phyloP scores from a whole-genome alignment of 2,113 vertebrate species.

The Stigmatopora argus region DNA sequence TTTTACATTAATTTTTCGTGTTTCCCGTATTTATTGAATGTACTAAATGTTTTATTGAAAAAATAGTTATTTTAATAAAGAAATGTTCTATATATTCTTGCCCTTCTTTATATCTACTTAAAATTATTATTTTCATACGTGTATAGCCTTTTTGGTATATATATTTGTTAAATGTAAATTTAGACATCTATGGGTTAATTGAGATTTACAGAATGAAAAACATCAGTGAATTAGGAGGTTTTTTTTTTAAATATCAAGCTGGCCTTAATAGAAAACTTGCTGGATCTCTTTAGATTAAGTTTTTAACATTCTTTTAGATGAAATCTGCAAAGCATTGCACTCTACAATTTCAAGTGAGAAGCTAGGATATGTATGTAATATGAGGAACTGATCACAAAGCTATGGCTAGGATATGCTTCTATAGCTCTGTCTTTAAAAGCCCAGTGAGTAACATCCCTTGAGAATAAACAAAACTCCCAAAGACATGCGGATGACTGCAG shows the following conservation, averaged over 20 bases:
- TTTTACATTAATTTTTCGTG: no score
- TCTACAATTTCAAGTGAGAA: background rate
- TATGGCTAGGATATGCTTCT: slow-evolving; percentile 18
- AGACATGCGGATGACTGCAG: slow-evolving; percentile 25
- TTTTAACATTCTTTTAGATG: slow-evolving; percentile 16
- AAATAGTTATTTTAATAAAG: no score
- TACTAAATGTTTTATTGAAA: no score
- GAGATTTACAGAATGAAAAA: slow-evolving; percentile 34
- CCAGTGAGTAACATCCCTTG: slow-evolving; percentile 29
- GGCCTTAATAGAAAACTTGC: no score
- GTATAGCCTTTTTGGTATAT: no score
- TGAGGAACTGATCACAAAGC: slow-evolving; percentile 16
- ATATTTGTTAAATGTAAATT: no score
- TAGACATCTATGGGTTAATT: no score
- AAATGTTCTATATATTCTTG: background rate
- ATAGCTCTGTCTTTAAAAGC: slow-evolving; percentile 27
- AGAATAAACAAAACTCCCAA: slow-evolving; percentile 46
- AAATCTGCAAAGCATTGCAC: slow-evolving; percentile 9
- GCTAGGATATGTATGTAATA: slow-evolving; percentile 4
- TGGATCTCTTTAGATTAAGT: slow-evolving; percentile 16
- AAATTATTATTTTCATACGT: no score
- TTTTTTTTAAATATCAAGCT: background rate
- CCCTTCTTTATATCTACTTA: no score
- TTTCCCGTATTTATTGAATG: no score
- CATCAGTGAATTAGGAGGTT: slow-evolving; percentile 20